Conservation (phyloP, 2,797 vertebrate genomes). For the Crenichthys baileyi region DNA sequence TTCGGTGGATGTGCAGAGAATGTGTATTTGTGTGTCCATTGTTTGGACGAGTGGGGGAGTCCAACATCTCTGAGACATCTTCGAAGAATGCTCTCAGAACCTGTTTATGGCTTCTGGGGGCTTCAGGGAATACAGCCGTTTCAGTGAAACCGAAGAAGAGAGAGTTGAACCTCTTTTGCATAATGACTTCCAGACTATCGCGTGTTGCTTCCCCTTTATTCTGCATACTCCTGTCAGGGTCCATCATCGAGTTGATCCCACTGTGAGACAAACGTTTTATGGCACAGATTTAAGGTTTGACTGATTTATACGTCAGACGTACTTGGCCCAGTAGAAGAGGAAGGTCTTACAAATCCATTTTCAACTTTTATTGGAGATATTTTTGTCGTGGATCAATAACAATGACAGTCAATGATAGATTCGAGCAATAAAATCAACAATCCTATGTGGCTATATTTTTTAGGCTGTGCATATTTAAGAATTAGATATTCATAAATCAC, state of each 20-base stretch:
- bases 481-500: background rate
- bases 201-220: conserved; percentile 49
- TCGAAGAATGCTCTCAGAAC: conserved; percentile 47
- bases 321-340: conserved; percentile 1
- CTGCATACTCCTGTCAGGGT: conserved; percentile 48
- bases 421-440: conserved; percentile 4
- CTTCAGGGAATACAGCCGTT: conserved; percentile 47
- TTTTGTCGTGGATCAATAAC: conserved; percentile 13
- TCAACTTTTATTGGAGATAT: conserved; percentile 16
- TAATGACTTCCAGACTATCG: conserved; percentile 75
- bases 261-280: conserved; percentile 55
- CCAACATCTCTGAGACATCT: conserved; percentile 35
- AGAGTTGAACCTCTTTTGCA: conserved; percentile 49
- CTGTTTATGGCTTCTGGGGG: conserved; percentile 46
- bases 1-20: conserved; percentile 9
- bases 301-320: conserved; percentile 36
- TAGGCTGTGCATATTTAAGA: background rate
- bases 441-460: background rate
- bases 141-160: conserved; percentile 38
- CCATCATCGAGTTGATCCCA: conserved; percentile 42
- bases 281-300: conserved; percentile 45
- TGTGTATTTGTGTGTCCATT: conserved; percentile 32
- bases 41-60: conserved; percentile 29
- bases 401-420: background rate
- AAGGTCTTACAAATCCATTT: conserved; percentile 17